Conservation (phyloP, 2,113 vertebrate genomes). For the Datnioides undecimradiatus region DNA sequence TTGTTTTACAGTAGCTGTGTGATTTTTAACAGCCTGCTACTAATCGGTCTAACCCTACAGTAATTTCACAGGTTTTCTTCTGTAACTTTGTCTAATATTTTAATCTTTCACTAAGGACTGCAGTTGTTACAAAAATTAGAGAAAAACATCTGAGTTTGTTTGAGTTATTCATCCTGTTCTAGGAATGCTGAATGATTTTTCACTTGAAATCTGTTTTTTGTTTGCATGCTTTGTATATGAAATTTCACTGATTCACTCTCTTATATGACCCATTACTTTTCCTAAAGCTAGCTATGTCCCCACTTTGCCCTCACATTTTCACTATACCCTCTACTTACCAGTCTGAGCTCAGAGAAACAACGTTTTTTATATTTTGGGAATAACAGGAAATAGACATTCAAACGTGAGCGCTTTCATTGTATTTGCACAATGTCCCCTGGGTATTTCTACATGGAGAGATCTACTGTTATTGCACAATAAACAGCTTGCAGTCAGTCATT, state of each 20-base stretch:
- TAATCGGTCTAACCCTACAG: conserved; percentile 44
- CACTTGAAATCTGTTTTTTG: conserved; percentile 44
- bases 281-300: conserved; percentile 49
- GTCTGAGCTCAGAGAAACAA: conserved; percentile 69
- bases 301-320: conserved; percentile 55
- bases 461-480: conserved; percentile 9
- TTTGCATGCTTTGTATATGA: conserved; percentile 66
- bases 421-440: neutral
- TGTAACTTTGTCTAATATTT: conserved; percentile 55
- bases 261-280: conserved; percentile 55
- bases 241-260: conserved; percentile 59
- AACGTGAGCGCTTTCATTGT: conserved; percentile 3
- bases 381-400: neutral
- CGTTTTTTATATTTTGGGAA: neutral
- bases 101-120: conserved; percentile 35
- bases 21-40: conserved; percentile 49
- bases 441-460: conserved; percentile 18
- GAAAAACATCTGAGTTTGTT: conserved; percentile 9
- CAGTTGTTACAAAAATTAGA: conserved; percentile 1
- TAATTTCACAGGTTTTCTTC: conserved; percentile 40
- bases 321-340: conserved; percentile 61
- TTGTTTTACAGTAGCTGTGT: conserved; percentile 39
- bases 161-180: conserved; percentile 14
- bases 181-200: conserved; percentile 54
- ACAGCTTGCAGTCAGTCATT: conserved; percentile 7